phyloP scores from a whole-genome alignment of 2,888 invertebrate genomes.

The Caenorhabditis plicata region DNA sequence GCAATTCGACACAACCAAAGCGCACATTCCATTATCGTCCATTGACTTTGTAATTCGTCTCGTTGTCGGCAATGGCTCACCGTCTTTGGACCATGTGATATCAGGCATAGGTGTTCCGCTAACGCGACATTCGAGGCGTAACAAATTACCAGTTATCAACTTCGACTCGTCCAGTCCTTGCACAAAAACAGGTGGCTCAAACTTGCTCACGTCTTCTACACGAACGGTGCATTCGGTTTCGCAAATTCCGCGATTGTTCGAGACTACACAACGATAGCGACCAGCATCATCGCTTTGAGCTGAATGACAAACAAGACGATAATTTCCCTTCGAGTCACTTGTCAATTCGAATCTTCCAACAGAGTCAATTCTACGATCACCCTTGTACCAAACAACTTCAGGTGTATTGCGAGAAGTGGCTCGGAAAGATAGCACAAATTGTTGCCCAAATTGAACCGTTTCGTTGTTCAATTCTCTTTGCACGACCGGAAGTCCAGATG shows the following conservation, averaged over 20 bases:
- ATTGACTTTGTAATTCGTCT: constrained; percentile 42
- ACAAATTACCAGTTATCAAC: constrained; percentile 41
- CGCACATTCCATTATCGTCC: constrained; percentile 47
- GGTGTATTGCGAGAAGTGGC: constrained; percentile 34
- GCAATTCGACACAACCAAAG: constrained; percentile 40
- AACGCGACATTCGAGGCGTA: constrained; percentile 65
- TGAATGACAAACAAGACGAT: constrained; percentile 38
- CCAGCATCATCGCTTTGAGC: constrained; percentile 62
- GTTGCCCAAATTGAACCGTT: constrained; percentile 49
- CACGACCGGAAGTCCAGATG: constrained; percentile 31
- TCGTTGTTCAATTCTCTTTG: constrained; percentile 47
- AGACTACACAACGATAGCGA: constrained; percentile 66
- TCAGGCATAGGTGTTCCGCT: constrained; percentile 67
- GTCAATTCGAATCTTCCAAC: constrained; percentile 42
- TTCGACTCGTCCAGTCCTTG: constrained; percentile 35
- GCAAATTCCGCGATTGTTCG: constrained; percentile 57
- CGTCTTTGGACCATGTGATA: constrained; percentile 61
- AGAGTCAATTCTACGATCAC: constrained; percentile 35
- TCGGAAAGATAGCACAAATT: constrained; percentile 39
- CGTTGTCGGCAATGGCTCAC: constrained; percentile 47
- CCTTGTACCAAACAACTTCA: constrained; percentile 35
- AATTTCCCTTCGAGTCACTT: constrained; percentile 27
- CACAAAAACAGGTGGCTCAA: constrained; percentile 39
- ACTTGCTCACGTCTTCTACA: constrained; percentile 43
- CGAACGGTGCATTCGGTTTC: constrained; percentile 37